Percentiles rank a stretch among this genome's conserved stretches.
phyloP scores from a whole-genome alignment of 23 tunicate species.

The Ciona savignyi region DNA sequence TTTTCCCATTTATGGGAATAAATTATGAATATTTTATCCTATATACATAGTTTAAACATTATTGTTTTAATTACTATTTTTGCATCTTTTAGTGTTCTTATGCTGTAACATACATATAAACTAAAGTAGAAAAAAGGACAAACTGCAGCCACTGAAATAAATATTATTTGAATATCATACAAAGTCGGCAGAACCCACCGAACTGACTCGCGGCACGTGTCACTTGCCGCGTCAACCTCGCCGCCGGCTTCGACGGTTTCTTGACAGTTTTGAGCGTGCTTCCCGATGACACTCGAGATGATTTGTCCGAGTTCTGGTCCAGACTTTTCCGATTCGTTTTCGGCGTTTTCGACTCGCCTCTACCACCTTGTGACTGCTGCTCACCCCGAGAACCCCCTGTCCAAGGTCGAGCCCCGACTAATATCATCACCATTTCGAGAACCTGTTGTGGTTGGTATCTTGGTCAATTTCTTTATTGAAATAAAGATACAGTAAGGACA shows the following conservation, averaged over 20 bases:
- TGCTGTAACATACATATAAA: too few species aligned
- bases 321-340: constrained; percentile 9
- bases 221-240: constrained; percentile 24
- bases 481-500: too few species aligned
- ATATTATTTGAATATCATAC: neutral
- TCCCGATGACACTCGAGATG: constrained; percentile 85
- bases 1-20: too few species aligned
- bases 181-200: constrained; percentile 39
- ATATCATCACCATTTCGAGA: constrained; percentile 91
- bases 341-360: constrained; percentile 64
- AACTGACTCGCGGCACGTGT: constrained; percentile 31
- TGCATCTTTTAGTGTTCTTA: too few species aligned
- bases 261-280: constrained; percentile 50
- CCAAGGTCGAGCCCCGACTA: constrained; percentile 80
- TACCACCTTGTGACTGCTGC: constrained; percentile 63
- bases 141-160: neutral
- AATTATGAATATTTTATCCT: too few species aligned
- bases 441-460: constrained; percentile 33
- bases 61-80: too few species aligned
- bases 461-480: neutral
- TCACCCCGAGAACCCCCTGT: constrained; percentile 40
- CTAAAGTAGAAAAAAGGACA: too few species aligned
- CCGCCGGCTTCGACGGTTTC: constrained; percentile 8
- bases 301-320: constrained; percentile 46
- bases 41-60: too few species aligned